Conservation (phyloP, 1,140 invertebrate species). For the Drosophila melanogaster region DNA sequence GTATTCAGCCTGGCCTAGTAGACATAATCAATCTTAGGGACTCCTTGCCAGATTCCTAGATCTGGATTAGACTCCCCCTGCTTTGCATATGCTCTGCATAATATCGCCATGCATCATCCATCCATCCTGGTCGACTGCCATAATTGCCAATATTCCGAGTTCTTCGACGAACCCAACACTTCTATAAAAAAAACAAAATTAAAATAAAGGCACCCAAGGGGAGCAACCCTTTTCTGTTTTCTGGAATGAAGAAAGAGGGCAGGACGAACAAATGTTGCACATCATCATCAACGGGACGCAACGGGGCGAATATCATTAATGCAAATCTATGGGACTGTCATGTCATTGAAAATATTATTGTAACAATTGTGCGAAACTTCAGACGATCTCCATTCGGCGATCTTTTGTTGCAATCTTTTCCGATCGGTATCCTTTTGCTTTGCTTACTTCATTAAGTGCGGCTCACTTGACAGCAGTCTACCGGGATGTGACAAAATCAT, state of each 20-base stretch:
- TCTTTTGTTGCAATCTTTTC: slow-evolving; percentile 20
- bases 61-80: slow-evolving; percentile 34
- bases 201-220: not conserved
- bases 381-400: slow-evolving; percentile 10
- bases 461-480: slow-evolving; percentile 68
- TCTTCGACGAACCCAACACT: slow-evolving; percentile 20
- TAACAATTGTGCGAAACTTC: slow-evolving; percentile 61
- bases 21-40: slow-evolving; percentile 40
- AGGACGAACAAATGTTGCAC: slow-evolving; percentile 62
- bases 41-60: slow-evolving; percentile 5
- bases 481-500: slow-evolving; percentile 44
- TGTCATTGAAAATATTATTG: slow-evolving; percentile 79
- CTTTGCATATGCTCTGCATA: slow-evolving; percentile 45
- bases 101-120: slow-evolving; percentile 58
- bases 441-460: slow-evolving; percentile 77
- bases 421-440: slow-evolving; percentile 10
- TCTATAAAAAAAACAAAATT: not conserved
- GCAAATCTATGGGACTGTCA: slow-evolving; percentile 76
- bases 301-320: slow-evolving; percentile 73
- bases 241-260: no score
- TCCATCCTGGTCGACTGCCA: slow-evolving; percentile 9
- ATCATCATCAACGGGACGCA: slow-evolving; percentile 31
- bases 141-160: slow-evolving; percentile 48
- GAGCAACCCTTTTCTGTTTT: slow-evolving; percentile 22
- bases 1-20: slow-evolving; percentile 22